Base-by-base conservation (phyloP, 1,140 invertebrate genomes). In the Monomorium pharaonis region DNA sequence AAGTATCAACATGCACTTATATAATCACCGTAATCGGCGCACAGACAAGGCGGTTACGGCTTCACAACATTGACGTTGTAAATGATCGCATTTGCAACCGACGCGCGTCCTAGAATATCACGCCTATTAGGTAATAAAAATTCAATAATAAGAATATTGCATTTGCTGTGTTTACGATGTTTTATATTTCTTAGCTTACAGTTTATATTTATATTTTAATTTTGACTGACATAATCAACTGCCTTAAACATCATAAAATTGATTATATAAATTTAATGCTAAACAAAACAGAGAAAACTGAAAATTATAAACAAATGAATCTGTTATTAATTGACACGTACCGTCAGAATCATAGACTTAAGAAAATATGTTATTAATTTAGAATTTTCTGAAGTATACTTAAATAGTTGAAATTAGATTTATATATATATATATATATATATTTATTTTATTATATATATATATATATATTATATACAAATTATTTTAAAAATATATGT, bases 31-130 rank as follows among this genome's bases (percentile, higher is more conserved):
- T 83, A 83, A 83, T 83, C 67, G 51, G 18, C 30, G 51, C 37
- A 18, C 47, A 16, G 49, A 72, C 51, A 42, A 74, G 42, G n/a
- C 51, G 67, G 67, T 60, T 72, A 74, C 67, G 67, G 37, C 78
- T 83, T 83, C 49, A 67, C 78, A 83, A 83, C 67, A 83, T 74
- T 70, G 65, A 81, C 65, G 65, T 81, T 83, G 51, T 54, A 83
- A 83, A 74, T 74, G 78, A 83, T 83, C 78, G 67, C 51, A 74
- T 74, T 83, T 83, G 67, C 37, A 83, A 83, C 67, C 67, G 37
- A 12, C 51, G 51, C 37, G 51, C 78, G 78, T 83, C 51, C 56
- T 83, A 83, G 78, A 83, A 83, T 83, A 83, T 60, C 51, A 47
- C 37, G 78, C 67, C 44, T 27, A 54, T 83, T 83, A 83, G 51